These are phyloP conservation scores for Amphiprion percula DNA, from an alignment of 2,113 vertebrate species.

Conservation along the genomic window DNA sequence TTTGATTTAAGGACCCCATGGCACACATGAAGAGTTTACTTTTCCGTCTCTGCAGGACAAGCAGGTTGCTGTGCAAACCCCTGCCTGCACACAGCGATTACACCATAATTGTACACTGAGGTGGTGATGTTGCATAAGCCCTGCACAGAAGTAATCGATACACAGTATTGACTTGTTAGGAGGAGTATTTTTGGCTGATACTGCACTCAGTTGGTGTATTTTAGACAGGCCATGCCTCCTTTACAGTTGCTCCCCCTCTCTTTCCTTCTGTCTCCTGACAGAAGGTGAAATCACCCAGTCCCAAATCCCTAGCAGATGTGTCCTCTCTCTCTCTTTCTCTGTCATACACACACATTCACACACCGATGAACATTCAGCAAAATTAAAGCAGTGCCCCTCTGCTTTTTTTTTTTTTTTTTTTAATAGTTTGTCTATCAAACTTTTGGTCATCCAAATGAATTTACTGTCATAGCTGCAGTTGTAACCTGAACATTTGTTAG, in stretches of 20 bases:
- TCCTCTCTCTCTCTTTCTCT: background rate
- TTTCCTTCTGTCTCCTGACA: conserved; percentile 30
- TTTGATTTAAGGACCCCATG: conserved; percentile 60
- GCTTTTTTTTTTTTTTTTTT: too few relatives aligned
- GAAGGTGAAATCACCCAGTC: conserved; percentile 42
- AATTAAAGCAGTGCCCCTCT: background rate
- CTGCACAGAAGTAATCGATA: conserved; percentile 65
- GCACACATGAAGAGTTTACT: conserved; percentile 60
- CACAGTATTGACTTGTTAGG: conserved; percentile 62
- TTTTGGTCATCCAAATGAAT: background rate
- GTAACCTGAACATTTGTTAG: conserved; percentile 16
- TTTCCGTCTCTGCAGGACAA: conserved; percentile 38
- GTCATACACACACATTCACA: background rate
- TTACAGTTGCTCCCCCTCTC: background rate
- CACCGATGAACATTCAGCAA: conserved; percentile 5
- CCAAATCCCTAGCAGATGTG: conserved; percentile 61
- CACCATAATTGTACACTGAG: conserved; percentile 59
- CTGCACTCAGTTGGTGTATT: conserved; percentile 43
- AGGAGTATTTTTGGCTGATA: conserved; percentile 71
- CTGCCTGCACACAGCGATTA: conserved; percentile 49
- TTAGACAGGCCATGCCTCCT: conserved; percentile 34
- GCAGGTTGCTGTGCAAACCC: conserved; percentile 39
- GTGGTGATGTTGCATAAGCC: conserved; percentile 74
- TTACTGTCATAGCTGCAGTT: background rate
- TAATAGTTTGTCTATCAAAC: too few relatives aligned